Percentiles rank a stretch among this genome's conserved stretches.
Conservation (phyloP, 2,113 vertebrate species). For the Laticauda colubrina region DNA sequence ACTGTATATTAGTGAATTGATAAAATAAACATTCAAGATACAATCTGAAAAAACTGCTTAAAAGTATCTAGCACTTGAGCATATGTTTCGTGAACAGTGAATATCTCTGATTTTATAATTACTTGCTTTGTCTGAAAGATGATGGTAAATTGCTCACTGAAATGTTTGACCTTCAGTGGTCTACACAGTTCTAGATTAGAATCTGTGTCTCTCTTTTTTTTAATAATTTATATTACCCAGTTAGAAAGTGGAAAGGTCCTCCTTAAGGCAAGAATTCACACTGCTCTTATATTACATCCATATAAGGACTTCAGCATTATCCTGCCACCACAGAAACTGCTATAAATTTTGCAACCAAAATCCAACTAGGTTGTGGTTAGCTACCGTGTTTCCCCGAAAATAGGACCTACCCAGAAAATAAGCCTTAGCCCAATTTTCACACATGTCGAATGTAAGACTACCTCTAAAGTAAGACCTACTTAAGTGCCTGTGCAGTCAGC, state of each 20-base stretch:
- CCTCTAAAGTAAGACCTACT: no score
- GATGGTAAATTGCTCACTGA: not conserved
- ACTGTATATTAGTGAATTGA: not conserved
- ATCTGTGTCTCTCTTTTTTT: not conserved
- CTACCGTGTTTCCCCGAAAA: not conserved
- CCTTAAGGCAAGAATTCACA: not conserved
- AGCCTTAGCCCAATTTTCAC: no score
- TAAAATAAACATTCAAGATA: conserved; percentile 5
- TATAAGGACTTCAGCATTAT: not conserved
- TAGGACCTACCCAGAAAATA: no score
- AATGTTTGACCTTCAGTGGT: not conserved
- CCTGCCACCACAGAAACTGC: not conserved
- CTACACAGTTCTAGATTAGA: not conserved
- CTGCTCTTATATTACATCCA: not conserved
- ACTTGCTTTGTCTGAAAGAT: not conserved
- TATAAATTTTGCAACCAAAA: not conserved
- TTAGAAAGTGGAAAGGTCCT: not conserved
- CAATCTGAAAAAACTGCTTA: not conserved
- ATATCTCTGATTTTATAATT: not conserved
- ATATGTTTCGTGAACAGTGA: not conserved
- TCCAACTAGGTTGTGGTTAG: not conserved
- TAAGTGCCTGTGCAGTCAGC: no score
- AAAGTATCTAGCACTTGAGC: not conserved
- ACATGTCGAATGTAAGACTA: no score
- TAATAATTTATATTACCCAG: not conserved